phyloP scores from a whole-genome alignment of 2,888 invertebrate genomes.

The Campopleginae sp. region DNA sequence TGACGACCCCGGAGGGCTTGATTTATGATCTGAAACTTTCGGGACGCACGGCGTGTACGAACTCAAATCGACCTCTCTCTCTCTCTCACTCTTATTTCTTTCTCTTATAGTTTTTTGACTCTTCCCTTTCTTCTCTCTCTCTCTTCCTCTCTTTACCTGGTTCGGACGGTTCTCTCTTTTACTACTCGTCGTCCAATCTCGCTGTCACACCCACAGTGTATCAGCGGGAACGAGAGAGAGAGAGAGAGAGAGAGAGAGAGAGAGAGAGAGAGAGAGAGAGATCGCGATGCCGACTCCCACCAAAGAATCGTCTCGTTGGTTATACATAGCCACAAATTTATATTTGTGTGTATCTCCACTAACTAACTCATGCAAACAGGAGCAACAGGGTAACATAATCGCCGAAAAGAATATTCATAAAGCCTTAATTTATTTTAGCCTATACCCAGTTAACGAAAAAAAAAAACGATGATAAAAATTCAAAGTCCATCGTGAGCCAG shows the following conservation, averaged over 20 bases:
- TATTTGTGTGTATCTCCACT: neutral
- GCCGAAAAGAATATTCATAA: neutral
- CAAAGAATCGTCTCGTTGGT: constrained; percentile 17
- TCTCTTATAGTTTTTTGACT: constrained; percentile 8
- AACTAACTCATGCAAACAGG: neutral
- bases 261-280: neutral
- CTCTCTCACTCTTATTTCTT: constrained; percentile 45
- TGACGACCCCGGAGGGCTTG: constrained; percentile 72
- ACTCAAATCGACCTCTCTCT: constrained; percentile 45
- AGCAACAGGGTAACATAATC: neutral
- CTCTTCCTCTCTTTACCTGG: constrained; percentile 4
- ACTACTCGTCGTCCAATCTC: constrained; percentile 47
- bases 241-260: no score
- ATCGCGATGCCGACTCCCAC: neutral
- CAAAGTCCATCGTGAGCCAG: neutral
- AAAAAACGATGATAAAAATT: neutral
- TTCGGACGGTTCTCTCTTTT: constrained; percentile 29
- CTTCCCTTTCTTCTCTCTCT: neutral
- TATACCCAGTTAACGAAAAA: neutral
- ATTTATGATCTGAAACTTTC: constrained; percentile 80
- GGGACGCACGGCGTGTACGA: constrained; percentile 75
- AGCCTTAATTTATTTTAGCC: neutral
- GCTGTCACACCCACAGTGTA: constrained; percentile 55
- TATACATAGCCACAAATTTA: constrained; percentile 31
- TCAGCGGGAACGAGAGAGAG: constrained; percentile 8